These are phyloP conservation scores for Gasterosteus nipponicus DNA, from an alignment of 2,113 vertebrate genomes.

Conservation along the genomic window DNA sequence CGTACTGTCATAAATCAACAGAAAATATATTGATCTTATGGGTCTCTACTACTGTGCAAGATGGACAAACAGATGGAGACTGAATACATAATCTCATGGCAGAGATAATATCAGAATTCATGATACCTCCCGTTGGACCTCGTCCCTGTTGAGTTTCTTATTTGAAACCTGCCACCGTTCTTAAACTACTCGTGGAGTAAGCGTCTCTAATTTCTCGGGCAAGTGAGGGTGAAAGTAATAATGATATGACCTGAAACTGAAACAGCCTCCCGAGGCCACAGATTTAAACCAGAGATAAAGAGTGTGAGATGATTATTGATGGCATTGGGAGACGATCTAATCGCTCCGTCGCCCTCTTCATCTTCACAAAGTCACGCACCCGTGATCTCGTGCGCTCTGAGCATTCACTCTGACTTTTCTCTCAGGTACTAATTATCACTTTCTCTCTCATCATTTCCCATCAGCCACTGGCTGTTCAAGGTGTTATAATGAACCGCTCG, in stretches of 20 bases:
- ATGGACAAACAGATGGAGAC: background rate
- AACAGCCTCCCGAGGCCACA: constrained; percentile 39
- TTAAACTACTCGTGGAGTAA: background rate
- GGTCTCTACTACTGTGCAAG: background rate
- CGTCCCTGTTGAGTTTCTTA: background rate
- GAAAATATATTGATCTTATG: background rate
- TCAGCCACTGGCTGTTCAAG: background rate
- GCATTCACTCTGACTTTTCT: constrained; percentile 62
- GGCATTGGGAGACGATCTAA: constrained; percentile 51
- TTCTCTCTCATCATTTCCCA: constrained; percentile 49
- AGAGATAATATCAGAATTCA: background rate
- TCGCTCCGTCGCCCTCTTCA: constrained; percentile 49
- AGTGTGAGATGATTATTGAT: constrained; percentile 52
- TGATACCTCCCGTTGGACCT: background rate
- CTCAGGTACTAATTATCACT: constrained; percentile 55
- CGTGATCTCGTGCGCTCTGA: background rate
- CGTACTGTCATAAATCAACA: background rate
- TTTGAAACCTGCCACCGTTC: background rate
- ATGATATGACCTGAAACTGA: constrained; percentile 54
- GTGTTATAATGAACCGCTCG: background rate
- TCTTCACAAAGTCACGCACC: constrained; percentile 36
- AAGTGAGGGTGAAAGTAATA: constrained; percentile 47
- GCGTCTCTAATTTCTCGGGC: background rate
- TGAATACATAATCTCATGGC: background rate
- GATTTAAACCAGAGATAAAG: background rate